phyloP scores from a whole-genome alignment of 2,113 vertebrate species.

The Sylvicapra grimmia region DNA sequence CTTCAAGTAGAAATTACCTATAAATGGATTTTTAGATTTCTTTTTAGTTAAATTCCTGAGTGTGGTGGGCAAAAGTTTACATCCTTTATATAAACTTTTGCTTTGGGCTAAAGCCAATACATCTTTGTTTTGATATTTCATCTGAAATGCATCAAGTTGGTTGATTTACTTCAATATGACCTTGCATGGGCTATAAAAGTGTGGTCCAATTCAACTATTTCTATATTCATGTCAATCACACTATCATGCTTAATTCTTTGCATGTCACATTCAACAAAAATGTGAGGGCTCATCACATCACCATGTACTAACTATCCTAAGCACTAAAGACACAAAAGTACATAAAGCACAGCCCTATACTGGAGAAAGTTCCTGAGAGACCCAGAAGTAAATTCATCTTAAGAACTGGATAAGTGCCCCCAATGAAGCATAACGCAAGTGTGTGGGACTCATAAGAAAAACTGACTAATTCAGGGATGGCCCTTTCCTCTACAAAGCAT shows the following conservation, averaged over 20 bases:
- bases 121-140: not conserved
- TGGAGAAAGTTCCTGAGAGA: not conserved
- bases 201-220: not conserved
- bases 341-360: not conserved
- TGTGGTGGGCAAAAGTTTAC: not conserved
- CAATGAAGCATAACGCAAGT: not conserved
- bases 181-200: not conserved
- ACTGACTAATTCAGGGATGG: not conserved
- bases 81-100: slow-evolving; percentile 33
- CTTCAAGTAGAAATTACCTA: slow-evolving; percentile 16
- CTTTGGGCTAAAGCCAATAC: not conserved
- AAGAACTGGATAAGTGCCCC: not conserved
- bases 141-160: not conserved
- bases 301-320: not conserved
- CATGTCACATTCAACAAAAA: not conserved
- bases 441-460: not conserved
- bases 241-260: not conserved
- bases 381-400: not conserved
- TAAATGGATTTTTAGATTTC: slow-evolving; percentile 8
- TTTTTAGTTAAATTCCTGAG: slow-evolving; percentile 21
- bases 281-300: not conserved
- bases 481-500: not conserved
- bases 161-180: not conserved
- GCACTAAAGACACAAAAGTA: not conserved
- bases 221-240: not conserved